Conservation (phyloP, 1,140 invertebrate species). For the Akabosia matsudoensis region DNA sequence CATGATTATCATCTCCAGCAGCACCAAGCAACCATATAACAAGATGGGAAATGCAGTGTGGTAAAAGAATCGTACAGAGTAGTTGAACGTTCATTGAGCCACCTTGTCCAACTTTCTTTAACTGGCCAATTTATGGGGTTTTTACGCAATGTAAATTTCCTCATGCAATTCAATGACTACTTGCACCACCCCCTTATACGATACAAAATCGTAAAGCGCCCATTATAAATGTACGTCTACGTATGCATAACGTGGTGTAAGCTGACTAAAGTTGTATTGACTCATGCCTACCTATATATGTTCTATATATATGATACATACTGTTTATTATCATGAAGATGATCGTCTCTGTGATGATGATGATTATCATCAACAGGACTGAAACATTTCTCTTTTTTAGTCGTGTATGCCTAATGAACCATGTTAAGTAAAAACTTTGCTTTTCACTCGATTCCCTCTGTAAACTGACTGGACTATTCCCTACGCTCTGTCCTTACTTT, state of each 20-base stretch:
- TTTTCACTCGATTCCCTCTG: background rate
- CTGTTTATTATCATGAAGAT: background rate
- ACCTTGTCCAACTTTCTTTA: slow-evolving; percentile 7
- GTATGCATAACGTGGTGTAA: no score
- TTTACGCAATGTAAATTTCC: slow-evolving; percentile 25
- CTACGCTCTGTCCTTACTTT: background rate
- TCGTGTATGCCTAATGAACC: slow-evolving; percentile 13
- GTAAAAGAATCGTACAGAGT: background rate
- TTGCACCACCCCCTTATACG: no score
- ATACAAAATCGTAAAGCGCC: no score
- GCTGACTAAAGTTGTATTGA: no score
- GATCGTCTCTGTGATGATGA: background rate
- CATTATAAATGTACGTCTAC: no score
- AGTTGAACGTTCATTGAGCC: background rate
- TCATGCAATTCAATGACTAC: slow-evolving; percentile 13
- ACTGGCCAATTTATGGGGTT: slow-evolving; percentile 16
- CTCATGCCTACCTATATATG: background rate
- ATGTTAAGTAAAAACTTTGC: slow-evolving; percentile 15
- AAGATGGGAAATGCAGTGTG: background rate
- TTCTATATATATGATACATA: background rate
- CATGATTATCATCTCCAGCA: background rate
- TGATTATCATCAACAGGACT: background rate
- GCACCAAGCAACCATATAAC: background rate
- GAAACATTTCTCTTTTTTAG: background rate
- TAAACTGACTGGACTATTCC: background rate